A percentile compares a stretch with the other conserved stretches of the same genome.
phyloP scores from a whole-genome alignment of 1,140 invertebrate genomes.

The Heliconius hermathena region DNA sequence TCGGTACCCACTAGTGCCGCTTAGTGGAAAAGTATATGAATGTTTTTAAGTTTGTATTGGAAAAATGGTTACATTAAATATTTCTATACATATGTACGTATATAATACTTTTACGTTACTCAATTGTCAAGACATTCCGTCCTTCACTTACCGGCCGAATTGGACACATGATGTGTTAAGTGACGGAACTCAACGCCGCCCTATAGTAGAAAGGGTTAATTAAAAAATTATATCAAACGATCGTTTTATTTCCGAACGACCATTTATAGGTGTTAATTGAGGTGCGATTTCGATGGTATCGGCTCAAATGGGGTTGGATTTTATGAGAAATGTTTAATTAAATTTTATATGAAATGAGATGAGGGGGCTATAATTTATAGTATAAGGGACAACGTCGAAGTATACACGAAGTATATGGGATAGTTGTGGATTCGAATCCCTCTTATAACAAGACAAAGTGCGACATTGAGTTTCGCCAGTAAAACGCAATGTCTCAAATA shows the following conservation, averaged over 20 bases:
- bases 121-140: neutral
- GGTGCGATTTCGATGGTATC: conserved; percentile 16
- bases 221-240: neutral
- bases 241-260: conserved; percentile 1
- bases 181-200: neutral
- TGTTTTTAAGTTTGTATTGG: no score
- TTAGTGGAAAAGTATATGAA: no score
- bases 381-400: neutral
- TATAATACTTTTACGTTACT: no score
- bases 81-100: no score
- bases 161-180: neutral
- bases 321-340: conserved; percentile 6
- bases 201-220: neutral
- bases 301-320: conserved; percentile 9
- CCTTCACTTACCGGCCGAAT: neutral
- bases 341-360: neutral
- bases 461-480: no score
- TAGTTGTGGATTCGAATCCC: no score
- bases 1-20: no score
- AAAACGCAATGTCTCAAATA: no score
- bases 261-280: conserved; percentile 15
- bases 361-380: neutral
- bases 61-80: no score
- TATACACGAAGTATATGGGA: no score
- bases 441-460: no score